Evolutionary conservation across 2,888 invertebrate genomes (phyloP), one percentile per base, ranked within the genome.

Genomic region (Phragmatobia fuliginosa): DNA sequence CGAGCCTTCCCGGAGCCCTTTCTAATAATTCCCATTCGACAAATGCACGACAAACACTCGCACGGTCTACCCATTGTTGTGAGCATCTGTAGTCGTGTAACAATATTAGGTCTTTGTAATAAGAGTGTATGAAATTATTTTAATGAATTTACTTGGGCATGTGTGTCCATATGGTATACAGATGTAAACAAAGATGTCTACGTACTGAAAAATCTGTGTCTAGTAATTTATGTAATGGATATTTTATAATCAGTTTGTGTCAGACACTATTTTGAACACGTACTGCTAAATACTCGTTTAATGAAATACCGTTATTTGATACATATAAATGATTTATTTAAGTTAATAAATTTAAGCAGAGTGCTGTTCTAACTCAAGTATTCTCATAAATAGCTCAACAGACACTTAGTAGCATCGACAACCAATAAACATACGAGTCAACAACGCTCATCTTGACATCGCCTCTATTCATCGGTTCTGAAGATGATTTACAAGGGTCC

Each of bases 401-500:
- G 90, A 92, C 90, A 92, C 92, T 93, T 92, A 93, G 91, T 90
- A 90, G 88, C 88, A 87, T 89, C 90, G 88, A 94, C 92, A 92
- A 90, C 92, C 86, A 92, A 94, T 94, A 94, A 94, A 93, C 91
- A 92, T 87, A 89, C 89, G 84, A 94, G 94, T 94, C 94, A 94
- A 94, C 93, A 93, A 87, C 89, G 91, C 91, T 92, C 87, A 86
- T 90, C 88, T 87, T 89, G 86, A 87, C 84, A 90, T 89, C 88
- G 86, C 85, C 85, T 89, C 89, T 91, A 94, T 94, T 94, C 93
- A 92, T 91, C 90, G 90, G 85, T 87, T 84, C 88, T 89, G 90
- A 89, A 90, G 93, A 94, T 94, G 95, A 94, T 94, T 94, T 95
- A 94, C 94, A 94, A 94, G 95, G 95, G 93, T 91, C 94, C 93